Conservation (phyloP, 2,797 vertebrate genomes). For the Dryobates pubescens region DNA sequence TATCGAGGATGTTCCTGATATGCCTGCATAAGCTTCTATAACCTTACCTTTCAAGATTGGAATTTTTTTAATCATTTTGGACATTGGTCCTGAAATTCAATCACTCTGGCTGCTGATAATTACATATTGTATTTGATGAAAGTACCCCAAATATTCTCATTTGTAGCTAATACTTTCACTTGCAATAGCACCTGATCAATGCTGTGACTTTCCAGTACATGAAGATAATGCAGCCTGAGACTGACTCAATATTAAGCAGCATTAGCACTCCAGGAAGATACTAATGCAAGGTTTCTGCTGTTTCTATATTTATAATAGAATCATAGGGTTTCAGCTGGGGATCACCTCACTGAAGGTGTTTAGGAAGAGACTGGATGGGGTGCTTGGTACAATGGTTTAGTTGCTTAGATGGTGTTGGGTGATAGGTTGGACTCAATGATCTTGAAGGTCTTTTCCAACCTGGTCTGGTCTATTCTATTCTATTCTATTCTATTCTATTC, state of each 20-base stretch:
- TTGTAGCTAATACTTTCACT: not conserved
- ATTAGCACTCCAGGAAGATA: not conserved
- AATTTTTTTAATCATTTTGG: not conserved
- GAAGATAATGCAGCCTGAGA: not conserved
- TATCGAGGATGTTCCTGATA: not conserved
- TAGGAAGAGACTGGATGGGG: too few species aligned
- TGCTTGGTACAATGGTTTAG: too few species aligned
- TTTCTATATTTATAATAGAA: too few species aligned
- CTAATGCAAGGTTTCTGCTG: too few species aligned
- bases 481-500: too few species aligned
- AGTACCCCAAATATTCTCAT: not conserved
- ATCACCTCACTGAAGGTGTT: too few species aligned
- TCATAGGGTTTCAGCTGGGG: too few species aligned
- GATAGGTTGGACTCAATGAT: too few species aligned
- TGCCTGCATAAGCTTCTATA: not conserved
- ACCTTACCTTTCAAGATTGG: not conserved
- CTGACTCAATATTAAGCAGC: not conserved
- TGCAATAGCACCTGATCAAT: not conserved
- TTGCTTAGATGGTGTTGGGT: too few species aligned
- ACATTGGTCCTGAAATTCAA: rapidly evolving
- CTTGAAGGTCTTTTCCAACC: too few species aligned
- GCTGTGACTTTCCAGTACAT: not conserved
- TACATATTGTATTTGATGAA: not conserved
- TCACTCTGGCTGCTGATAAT: not conserved
- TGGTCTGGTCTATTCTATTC: too few species aligned